These are phyloP conservation scores for Megaustenia siamemsis DNA, from an alignment of 2,888 invertebrate genomes.

Conservation along the genomic window DNA sequence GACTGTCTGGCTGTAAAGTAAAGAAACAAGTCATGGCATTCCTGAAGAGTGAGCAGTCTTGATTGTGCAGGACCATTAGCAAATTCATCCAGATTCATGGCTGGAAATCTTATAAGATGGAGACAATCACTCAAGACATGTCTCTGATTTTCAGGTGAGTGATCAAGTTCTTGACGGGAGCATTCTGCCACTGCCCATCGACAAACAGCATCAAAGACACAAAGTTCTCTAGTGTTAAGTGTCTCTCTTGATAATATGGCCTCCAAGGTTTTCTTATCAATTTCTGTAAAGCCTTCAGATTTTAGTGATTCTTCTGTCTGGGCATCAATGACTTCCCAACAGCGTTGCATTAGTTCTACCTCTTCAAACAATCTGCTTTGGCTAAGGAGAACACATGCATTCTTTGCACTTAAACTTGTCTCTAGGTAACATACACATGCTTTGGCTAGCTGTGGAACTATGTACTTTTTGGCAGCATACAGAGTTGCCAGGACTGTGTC, in stretches of 20 bases:
- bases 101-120: constrained; percentile 93
- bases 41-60: constrained; percentile 93
- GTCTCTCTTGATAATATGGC: constrained; percentile 95
- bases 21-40: constrained; percentile 96
- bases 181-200: constrained; percentile 97
- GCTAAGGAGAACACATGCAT: constrained; percentile 95
- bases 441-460: constrained; percentile 94
- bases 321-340: constrained; percentile 91
- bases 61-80: constrained; percentile 96
- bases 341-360: constrained; percentile 93
- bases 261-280: constrained; percentile 94
- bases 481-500: constrained; percentile 96
- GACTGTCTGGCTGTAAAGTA: constrained; percentile 94
- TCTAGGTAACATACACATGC: constrained; percentile 97
- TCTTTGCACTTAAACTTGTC: constrained; percentile 96
- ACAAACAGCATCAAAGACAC: constrained; percentile 90
- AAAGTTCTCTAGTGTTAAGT: constrained; percentile 94
- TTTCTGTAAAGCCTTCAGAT: constrained; percentile 97
- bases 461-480: constrained; percentile 97
- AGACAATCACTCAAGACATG: constrained; percentile 84
- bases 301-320: constrained; percentile 97
- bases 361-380: constrained; percentile 97
- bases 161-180: constrained; percentile 89
- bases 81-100: constrained; percentile 95
- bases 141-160: constrained; percentile 86